These are phyloP conservation scores for Isurus oxyrinchus DNA, from an alignment of 2,113 vertebrate genomes.

Conservation along the genomic window DNA sequence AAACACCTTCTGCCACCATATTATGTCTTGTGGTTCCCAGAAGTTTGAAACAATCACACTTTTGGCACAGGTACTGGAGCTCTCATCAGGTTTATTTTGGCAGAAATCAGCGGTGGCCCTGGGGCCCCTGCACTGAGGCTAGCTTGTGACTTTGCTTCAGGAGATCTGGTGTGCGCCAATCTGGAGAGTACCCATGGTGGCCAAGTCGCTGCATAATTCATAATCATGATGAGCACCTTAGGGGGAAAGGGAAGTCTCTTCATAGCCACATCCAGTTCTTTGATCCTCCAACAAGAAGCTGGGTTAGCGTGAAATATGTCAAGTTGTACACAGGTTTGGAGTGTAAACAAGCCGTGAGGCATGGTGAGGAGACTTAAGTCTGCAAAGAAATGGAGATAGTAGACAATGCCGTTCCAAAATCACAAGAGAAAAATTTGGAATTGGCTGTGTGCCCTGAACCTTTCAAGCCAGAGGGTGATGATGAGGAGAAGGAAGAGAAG, in stretches of 20 bases:
- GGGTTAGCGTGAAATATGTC: constrained; percentile 79
- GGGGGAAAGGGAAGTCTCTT: constrained; percentile 63
- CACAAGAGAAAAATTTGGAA: too few species aligned
- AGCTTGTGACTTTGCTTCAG: constrained; percentile 61
- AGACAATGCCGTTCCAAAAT: constrained; percentile 68
- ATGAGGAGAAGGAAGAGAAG: constrained; percentile 42
- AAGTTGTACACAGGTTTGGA: constrained; percentile 76
- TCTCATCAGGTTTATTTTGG: too few species aligned
- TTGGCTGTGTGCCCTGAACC: too few species aligned
- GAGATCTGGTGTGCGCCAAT: constrained; percentile 86
- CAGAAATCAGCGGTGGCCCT: too few species aligned
- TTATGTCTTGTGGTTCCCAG: too few species aligned
- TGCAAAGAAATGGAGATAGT: constrained; percentile 77
- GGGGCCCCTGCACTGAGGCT: too few species aligned
- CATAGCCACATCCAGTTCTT: constrained; percentile 92
- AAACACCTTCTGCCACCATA: too few species aligned
- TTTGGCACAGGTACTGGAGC: too few species aligned
- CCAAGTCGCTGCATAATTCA: constrained; percentile 84
- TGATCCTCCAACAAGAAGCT: constrained; percentile 83
- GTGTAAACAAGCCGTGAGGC: constrained; percentile 71
- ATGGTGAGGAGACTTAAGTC: constrained; percentile 78
- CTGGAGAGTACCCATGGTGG: constrained; percentile 98
- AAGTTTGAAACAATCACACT: too few species aligned
- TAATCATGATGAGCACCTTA: constrained; percentile 64
- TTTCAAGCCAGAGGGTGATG: too few species aligned